Evolutionary conservation across 2,888 invertebrate genomes (phyloP), one percentile per base, ranked within the genome.

Genomic region (Melanophora roralis): DNA sequence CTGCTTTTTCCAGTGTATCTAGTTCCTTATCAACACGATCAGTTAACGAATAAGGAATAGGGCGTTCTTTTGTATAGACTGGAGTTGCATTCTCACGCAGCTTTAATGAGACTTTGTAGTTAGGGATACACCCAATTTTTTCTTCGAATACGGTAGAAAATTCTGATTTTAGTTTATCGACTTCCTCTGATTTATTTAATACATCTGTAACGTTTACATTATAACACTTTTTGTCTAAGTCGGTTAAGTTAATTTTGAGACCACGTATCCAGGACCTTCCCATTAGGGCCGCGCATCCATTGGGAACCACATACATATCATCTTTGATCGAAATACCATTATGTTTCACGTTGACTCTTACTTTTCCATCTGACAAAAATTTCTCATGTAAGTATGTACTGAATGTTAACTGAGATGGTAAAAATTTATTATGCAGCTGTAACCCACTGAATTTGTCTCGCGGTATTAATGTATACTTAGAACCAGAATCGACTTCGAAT

Each of bases 291-390:
- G 72, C 19, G 19, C 27, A 80, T 19, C 71, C 60, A 16, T 79
- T 71, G 27, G 79, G 71, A 12, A 80, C 73, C 40, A n/a, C n/a
- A n/a, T n/a, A n/a, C n/a, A n/a, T n/a, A n/a, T n/a, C n/a, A n/a
- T n/a, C n/a, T n/a, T n/a, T n/a, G n/a, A n/a, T n/a, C n/a, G n/a
- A n/a, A n/a, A n/a, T n/a, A n/a, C n/a, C n/a, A n/a, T 77, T 69
- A 38, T 59, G 77, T 5, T 69, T 62, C 57, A 74, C 77, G n/a
- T 81, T 74, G 5, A 76, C 80, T 43, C 40, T 2, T 32, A 49
- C 19, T 67, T 81, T 78, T 12, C 74, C 77, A 78, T 78, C 81
- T 0, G 74, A 45, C 16, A n/a, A 12, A 32, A 32, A 32, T 6
- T 53, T 32, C 8, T 32, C 5, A 8, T 32, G 8, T 4, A 32